Evolutionary conservation across 37 sponge, comb jelly and placozoan species (phyloP), one percentile per base, ranked within the genome.

Genomic region (Diacarnus erythraeanus): DNA sequence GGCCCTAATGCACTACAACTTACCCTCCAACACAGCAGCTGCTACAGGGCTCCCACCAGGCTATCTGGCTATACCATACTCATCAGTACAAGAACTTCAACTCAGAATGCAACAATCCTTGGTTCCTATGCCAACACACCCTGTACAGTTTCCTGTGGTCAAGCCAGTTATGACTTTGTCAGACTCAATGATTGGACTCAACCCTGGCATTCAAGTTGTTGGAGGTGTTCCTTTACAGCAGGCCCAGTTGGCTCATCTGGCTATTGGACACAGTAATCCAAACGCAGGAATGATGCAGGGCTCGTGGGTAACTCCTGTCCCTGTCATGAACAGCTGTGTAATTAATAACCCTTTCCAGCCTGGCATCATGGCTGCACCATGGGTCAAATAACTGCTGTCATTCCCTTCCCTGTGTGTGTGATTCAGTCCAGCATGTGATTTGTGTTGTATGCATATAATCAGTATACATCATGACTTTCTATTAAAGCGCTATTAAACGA

Each of bases 291-390:
- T 78, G n/a, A 59, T 67, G 18, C 83, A 74, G 1, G 75, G 74
- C 1, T 74, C 80, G 1, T 86, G 79, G 80, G 42, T 79, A 9
- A 65, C 73, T 0, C 80, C 86, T 2, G 75, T 64, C 2, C 79
- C 71, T 1, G 66, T 78, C 0, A 47, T 79, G 23, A 80, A 80
- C 22, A 78, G 61, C 65, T 78, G 86, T 59, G 38, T 86, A 15
- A 33, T 86, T 54, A 84, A 86, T 73, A 84, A 86, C 74, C 88
- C 88, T 22, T 77, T 80, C 31, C 88, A 88, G 33, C 83, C 88
- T 82, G 78, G 77, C 31, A 47, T 88, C 10, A 47, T 82, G 69
- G 77, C 82, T 17, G 60, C 82, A 31, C 72, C 88, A 36, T 88
- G 83, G 88, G 83, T 88, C 27, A 88, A 81, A 66, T 81, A 83